phyloP scores from a whole-genome alignment of 2,888 invertebrate species.

The Parnassius apollo region DNA sequence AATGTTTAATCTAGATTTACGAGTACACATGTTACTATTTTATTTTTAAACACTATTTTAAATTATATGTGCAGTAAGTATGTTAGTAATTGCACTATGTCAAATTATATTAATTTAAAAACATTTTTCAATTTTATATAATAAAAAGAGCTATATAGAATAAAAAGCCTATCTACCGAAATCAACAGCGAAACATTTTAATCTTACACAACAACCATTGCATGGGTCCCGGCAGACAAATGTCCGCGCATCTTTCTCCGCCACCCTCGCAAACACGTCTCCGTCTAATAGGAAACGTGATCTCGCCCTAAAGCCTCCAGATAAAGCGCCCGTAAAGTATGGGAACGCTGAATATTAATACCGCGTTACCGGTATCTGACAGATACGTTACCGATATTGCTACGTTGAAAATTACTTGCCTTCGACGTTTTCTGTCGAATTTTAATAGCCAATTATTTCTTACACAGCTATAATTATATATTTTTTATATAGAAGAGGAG shows the following conservation, averaged over 20 bases:
- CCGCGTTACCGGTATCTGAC: neutral
- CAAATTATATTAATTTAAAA: no score
- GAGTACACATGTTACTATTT: no score
- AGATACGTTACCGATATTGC: neutral
- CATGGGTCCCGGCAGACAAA: conserved; percentile 49
- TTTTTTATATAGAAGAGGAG: no score
- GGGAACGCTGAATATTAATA: conserved; percentile 15
- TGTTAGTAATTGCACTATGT: no score
- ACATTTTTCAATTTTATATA: no score
- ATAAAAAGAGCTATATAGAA: no score
- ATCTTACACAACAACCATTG: conserved; percentile 29
- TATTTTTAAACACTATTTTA: no score
- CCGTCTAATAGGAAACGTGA: conserved; percentile 44
- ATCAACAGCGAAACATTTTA: neutral
- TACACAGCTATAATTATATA: no score
- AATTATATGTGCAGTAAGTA: no score
- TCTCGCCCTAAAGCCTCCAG: conserved; percentile 25
- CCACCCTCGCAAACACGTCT: conserved; percentile 31
- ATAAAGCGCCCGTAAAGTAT: conserved; percentile 12
- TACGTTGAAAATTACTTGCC: neutral
- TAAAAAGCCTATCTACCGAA: neutral
- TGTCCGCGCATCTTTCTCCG: conserved; percentile 50
- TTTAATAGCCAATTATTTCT: neutral
- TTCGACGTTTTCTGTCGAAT: neutral
- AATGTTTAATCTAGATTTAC: no score